Percentiles rank a stretch among this genome's conserved stretches.
Conservation (phyloP, 2,888 invertebrate genomes). For the Antheraea yamamai region DNA sequence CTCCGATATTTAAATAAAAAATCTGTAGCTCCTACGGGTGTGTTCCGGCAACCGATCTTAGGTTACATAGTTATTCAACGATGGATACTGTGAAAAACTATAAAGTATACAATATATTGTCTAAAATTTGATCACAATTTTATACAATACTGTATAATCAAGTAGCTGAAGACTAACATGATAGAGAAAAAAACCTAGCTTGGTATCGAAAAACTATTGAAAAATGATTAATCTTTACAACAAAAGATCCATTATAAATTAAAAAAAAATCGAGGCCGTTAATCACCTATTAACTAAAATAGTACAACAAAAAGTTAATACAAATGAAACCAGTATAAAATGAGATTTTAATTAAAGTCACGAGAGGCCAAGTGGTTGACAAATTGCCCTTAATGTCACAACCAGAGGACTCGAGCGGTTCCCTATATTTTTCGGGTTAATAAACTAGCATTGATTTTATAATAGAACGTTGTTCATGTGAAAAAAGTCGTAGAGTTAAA, state of each 20-base stretch:
- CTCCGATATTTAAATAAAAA: too few species aligned
- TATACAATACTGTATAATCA: too few species aligned
- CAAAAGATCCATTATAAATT: not conserved
- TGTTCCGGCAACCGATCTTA: too few species aligned
- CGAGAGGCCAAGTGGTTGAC: conserved; percentile 60
- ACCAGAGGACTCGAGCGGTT: conserved; percentile 20
- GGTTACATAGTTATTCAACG: too few species aligned
- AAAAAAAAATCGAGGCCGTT: not conserved
- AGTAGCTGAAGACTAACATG: too few species aligned
- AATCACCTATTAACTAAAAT: conserved; percentile 10
- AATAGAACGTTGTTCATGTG: not conserved
- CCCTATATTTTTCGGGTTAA: conserved; percentile 31
- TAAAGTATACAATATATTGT: too few species aligned
- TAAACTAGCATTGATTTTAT: conserved; percentile 18
- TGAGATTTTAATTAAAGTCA: conserved; percentile 74
- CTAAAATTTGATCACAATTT: too few species aligned
- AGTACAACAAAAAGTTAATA: conserved; percentile 50
- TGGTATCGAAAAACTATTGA: not conserved
- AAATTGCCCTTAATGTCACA: conserved; percentile 67
- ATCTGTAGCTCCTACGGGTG: too few species aligned
- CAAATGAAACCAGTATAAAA: conserved; percentile 55
- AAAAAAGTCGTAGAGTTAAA: not conserved
- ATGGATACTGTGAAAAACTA: too few species aligned
- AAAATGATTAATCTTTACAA: not conserved
- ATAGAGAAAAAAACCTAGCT: not conserved